A percentile compares a stretch with the other conserved stretches of the same genome.
phyloP scores from a whole-genome alignment of 1,140 invertebrate species.

The Drosophila ambigua region DNA sequence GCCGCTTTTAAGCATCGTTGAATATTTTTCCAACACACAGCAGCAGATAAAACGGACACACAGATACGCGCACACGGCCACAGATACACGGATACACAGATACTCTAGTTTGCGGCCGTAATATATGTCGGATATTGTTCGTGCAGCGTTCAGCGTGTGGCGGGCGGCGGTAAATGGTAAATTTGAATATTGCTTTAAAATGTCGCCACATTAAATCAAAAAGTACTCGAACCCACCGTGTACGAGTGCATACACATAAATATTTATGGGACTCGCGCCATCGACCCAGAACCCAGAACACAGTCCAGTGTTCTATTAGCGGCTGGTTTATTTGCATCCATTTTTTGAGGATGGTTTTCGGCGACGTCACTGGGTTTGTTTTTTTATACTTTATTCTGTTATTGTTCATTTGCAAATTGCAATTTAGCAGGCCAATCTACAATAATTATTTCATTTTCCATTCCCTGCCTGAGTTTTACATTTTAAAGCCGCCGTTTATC shows the following conservation, averaged over 20 bases:
- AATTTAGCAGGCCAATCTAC: slow-evolving; percentile 36
- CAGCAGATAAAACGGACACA: too few relatives aligned
- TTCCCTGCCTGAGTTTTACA: slow-evolving; percentile 12
- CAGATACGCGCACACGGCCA: background rate
- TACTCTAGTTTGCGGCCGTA: slow-evolving; percentile 14
- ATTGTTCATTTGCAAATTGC: slow-evolving; percentile 77
- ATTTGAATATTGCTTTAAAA: slow-evolving; percentile 69
- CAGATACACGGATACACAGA: slow-evolving; percentile 22
- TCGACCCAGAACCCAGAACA: slow-evolving; percentile 9
- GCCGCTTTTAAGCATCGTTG: slow-evolving; percentile 17
- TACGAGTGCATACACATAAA: slow-evolving; percentile 34
- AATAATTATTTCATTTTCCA: slow-evolving; percentile 2
- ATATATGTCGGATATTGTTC: background rate
- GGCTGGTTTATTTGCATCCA: background rate
- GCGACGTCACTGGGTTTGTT: slow-evolving; percentile 32
- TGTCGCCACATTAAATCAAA: slow-evolving; percentile 32
- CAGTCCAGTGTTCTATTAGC: too few relatives aligned
- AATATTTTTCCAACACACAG: slow-evolving; percentile 29
- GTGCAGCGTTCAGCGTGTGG: too few relatives aligned
- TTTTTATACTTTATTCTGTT: slow-evolving; percentile 56
- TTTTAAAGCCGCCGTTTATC: slow-evolving; percentile 5
- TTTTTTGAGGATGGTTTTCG: slow-evolving; percentile 9
- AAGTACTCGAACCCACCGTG: slow-evolving; percentile 9
- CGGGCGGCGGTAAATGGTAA: background rate
- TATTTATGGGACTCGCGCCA: slow-evolving; percentile 18